phyloP scores from a whole-genome alignment of 2,113 vertebrate species.

The Dicrurus megarhynchus region DNA sequence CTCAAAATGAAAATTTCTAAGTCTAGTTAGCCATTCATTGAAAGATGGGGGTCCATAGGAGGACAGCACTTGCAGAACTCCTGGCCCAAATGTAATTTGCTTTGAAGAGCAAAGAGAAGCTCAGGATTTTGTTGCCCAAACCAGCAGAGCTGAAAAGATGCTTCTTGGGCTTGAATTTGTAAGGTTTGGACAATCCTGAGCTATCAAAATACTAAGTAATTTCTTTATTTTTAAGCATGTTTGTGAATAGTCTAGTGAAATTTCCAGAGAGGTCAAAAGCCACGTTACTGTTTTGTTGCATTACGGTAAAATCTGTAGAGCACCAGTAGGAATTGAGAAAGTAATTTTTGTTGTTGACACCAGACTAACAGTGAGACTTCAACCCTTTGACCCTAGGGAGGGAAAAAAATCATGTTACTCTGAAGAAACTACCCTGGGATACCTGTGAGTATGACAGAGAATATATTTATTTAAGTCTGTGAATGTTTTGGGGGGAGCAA shows the following conservation, averaged over 20 bases:
- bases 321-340: neutral
- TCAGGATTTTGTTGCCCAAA: neutral
- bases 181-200: neutral
- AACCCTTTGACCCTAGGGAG: neutral
- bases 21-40: neutral
- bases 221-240: neutral
- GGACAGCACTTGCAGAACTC: neutral
- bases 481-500: neutral
- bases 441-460: neutral
- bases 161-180: neutral
- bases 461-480: neutral
- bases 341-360: neutral
- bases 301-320: neutral
- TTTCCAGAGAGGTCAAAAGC: neutral
- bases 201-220: neutral
- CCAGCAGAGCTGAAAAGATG: neutral
- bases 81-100: neutral
- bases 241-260: neutral
- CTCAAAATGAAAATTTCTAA: neutral
- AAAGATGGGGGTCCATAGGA: neutral
- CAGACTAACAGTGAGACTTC: neutral
- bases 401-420: neutral
- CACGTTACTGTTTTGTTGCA: neutral
- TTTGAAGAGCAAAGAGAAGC: neutral
- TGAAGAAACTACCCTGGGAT: neutral